Conservation (phyloP, 2,113 vertebrate species). For the Lophius piscatorius region DNA sequence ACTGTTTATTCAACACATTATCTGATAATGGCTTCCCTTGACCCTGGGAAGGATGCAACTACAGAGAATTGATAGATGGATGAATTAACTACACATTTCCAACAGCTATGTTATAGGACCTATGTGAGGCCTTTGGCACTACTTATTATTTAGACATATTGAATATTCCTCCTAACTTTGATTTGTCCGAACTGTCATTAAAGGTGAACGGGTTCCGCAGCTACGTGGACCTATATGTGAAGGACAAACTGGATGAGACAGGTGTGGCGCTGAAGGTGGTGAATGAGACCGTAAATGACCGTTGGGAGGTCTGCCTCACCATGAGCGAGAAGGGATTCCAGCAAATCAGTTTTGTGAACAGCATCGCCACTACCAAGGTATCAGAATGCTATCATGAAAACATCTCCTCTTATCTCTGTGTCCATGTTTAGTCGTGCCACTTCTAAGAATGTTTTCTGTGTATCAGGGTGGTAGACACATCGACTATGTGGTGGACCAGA, state of each 20-base stretch:
- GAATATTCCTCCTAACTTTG: background rate
- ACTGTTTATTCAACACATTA: too few relatives aligned
- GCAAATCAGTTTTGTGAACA: slow-evolving; percentile 98
- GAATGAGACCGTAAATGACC: slow-evolving; percentile 92
- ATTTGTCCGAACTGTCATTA: slow-evolving; percentile 11
- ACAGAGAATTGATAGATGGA: too few relatives aligned
- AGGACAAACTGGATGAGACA: slow-evolving; percentile 97
- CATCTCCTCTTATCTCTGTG: background rate
- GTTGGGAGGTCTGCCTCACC: slow-evolving; percentile 98
- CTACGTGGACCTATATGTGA: slow-evolving; percentile 98
- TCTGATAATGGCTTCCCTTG: too few relatives aligned
- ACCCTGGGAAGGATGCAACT: too few relatives aligned
- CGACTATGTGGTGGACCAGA: slow-evolving; percentile 98
- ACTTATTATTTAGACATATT: too few relatives aligned
- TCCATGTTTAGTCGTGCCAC: background rate
- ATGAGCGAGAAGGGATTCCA: slow-evolving; percentile 98
- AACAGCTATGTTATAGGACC: too few relatives aligned
- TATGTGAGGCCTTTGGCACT: too few relatives aligned
- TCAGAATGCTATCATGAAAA: background rate
- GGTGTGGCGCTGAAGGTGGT: slow-evolving; percentile 95
- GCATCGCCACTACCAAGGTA: slow-evolving; percentile 99
- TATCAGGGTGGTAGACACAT: slow-evolving; percentile 93
- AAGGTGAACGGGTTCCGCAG: slow-evolving; percentile 95
- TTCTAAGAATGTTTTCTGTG: background rate
- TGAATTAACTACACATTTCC: too few relatives aligned